Evolutionary conservation across 1,140 invertebrate species (phyloP).

Genomic region (Adelges cooleyi): DNA sequence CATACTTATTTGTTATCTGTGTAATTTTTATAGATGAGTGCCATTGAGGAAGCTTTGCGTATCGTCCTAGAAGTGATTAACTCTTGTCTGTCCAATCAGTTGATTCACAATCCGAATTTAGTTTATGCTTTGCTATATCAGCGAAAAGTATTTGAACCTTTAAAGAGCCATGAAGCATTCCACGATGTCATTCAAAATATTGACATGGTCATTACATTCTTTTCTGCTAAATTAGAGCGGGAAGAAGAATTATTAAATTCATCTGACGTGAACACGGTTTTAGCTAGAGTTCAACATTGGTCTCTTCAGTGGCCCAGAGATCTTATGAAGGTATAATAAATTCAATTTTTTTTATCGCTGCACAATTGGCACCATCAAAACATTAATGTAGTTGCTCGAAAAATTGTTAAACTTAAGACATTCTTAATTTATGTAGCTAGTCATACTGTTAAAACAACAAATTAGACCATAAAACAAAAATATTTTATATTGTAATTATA

Average conservation of each 20-base stretch:
- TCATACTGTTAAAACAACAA: too few species aligned
- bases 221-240: constrained; percentile 66
- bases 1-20: neutral
- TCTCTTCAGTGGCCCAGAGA: constrained; percentile 80
- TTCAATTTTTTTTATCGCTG: too few species aligned
- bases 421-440: too few species aligned
- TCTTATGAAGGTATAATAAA: constrained; percentile 60
- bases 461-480: too few species aligned
- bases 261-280: constrained; percentile 72
- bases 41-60: constrained; percentile 91
- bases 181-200: constrained; percentile 95
- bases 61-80: constrained; percentile 96
- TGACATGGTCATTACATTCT: constrained; percentile 81
- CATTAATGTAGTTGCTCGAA: too few species aligned
- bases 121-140: constrained; percentile 95
- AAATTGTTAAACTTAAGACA: too few species aligned
- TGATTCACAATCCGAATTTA: constrained; percentile 85
- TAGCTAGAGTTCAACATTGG: constrained; percentile 75
- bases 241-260: constrained; percentile 42
- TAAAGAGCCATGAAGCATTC: constrained; percentile 76
- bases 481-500: too few species aligned
- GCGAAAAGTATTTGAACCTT: constrained; percentile 75
- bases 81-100: constrained; percentile 75
- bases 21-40: constrained; percentile 51
- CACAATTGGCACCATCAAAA: too few species aligned